Evolutionary conservation across 2,113 vertebrate species (phyloP), one percentile per base, ranked within the genome.

Genomic region (Tinamus guttatus): DNA sequence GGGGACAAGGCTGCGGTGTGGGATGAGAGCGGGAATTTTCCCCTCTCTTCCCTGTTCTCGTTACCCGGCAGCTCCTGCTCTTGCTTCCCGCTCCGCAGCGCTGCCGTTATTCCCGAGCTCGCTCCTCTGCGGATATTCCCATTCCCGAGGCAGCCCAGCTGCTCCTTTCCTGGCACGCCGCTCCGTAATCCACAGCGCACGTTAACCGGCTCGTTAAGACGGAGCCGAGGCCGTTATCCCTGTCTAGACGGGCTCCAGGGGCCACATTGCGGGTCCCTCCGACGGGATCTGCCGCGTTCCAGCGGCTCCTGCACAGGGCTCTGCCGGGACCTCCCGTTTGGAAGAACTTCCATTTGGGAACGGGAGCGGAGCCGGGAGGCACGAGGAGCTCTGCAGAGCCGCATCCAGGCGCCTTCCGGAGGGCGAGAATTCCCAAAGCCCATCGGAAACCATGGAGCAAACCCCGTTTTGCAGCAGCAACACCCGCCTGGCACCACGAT

Each of bases 211-310:
- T 75, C 85, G 78, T 65, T 84, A 86, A 69, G 81, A 80, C 36
- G 52, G 67, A 84, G 40, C 73, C 4, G n/a, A 81, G 60, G 69
- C 74, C 10, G 52, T 89, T 77, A 68, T 77, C 81, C 81, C 12
- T 9, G 77, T 89, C 91, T 86, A 94, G 81, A 86, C 88, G 77
- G 78, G 78, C 85, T 59, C 91, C 85, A 13, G 77, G 87, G n/a
- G n/a, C n/a, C n/a, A n/a, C n/a, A n/a, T n/a, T n/a, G n/a, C n/a
- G n/a, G n/a, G n/a, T n/a, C n/a, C n/a, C n/a, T n/a, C n/a, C n/a
- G n/a, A n/a, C n/a, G n/a, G n/a, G n/a, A n/a, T n/a, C n/a, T n/a
- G n/a, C n/a, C n/a, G n/a, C n/a, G n/a, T n/a, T n/a, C n/a, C n/a
- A n/a, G n/a, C n/a, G n/a, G n/a, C n/a, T n/a, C n/a, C n/a, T n/a